Conservation (phyloP, 1,140 invertebrate genomes). For the Anoplophora glabripennis region DNA sequence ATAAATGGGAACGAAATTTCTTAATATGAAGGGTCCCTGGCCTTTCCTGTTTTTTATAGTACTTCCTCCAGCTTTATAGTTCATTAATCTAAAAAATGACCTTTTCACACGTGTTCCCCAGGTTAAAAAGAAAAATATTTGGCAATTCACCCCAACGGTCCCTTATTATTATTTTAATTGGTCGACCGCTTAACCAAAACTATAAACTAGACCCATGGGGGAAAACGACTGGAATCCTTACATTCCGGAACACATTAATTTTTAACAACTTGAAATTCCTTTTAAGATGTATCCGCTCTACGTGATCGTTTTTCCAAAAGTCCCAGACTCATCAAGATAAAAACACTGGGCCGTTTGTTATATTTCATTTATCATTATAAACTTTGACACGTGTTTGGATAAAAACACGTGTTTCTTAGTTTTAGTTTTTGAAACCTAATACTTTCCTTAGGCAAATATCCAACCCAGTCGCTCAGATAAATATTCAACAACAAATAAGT, state of each 20-base stretch:
- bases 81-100: constrained; percentile 9
- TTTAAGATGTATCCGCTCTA: constrained; percentile 19
- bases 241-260: constrained; percentile 25
- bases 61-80: too few species aligned
- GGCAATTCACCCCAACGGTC: constrained; percentile 9
- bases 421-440: constrained; percentile 15
- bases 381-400: constrained; percentile 34
- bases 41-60: too few species aligned
- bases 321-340: constrained; percentile 15
- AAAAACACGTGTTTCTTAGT: constrained; percentile 29
- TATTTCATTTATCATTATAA: constrained; percentile 34
- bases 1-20: too few species aligned
- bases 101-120: constrained; percentile 12
- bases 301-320: constrained; percentile 7
- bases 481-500: not conserved
- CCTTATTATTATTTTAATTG: constrained; percentile 19
- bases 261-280: constrained; percentile 27
- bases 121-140: constrained; percentile 20
- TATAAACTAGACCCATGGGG: constrained; percentile 1
- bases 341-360: constrained; percentile 28
- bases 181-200: constrained; percentile 11
- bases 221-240: not conserved
- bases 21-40: too few species aligned
- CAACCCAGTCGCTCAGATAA: constrained; percentile 1
- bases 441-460: constrained; percentile 12